These are phyloP conservation scores for Maconellicoccus hirsutus DNA, from an alignment of 1,140 invertebrate genomes.

Conservation along the genomic window DNA sequence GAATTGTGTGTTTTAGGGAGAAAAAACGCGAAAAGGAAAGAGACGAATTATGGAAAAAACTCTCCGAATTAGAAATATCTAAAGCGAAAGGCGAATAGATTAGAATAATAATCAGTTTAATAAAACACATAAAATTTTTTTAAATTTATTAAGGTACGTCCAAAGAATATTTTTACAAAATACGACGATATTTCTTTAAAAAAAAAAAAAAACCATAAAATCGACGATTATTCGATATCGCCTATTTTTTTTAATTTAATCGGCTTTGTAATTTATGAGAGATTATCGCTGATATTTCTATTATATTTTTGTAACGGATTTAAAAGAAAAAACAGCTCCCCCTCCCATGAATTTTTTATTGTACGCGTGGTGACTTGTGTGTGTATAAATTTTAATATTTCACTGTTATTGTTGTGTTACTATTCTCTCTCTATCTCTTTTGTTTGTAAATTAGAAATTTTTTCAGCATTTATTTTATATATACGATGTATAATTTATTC, in stretches of 20 bases:
- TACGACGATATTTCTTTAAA: background rate
- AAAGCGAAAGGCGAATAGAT: background rate
- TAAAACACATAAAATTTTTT: background rate
- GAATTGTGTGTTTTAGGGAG: conserved; percentile 52
- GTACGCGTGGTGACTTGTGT: background rate
- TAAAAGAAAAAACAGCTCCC: background rate
- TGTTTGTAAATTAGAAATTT: background rate
- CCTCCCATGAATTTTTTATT: background rate
- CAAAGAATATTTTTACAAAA: conserved; percentile 11
- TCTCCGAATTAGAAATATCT: conserved; percentile 60
- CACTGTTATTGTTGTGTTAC: background rate
- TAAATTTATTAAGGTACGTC: conserved; percentile 5
- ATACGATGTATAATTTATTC: background rate
- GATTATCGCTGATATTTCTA: background rate
- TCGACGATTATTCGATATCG: too few relatives aligned
- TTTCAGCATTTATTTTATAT: background rate
- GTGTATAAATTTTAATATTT: conserved; percentile 7
- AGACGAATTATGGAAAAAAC: conserved; percentile 86
- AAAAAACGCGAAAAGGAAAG: conserved; percentile 88
- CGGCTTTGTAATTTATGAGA: too few relatives aligned
- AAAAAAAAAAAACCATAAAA: too few relatives aligned
- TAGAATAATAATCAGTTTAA: background rate
- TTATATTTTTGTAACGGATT: background rate
- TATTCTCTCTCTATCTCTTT: background rate
- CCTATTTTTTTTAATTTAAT: too few relatives aligned